phyloP scores from a whole-genome alignment of 2,888 invertebrate genomes.

The Eumerus sabulonum region DNA sequence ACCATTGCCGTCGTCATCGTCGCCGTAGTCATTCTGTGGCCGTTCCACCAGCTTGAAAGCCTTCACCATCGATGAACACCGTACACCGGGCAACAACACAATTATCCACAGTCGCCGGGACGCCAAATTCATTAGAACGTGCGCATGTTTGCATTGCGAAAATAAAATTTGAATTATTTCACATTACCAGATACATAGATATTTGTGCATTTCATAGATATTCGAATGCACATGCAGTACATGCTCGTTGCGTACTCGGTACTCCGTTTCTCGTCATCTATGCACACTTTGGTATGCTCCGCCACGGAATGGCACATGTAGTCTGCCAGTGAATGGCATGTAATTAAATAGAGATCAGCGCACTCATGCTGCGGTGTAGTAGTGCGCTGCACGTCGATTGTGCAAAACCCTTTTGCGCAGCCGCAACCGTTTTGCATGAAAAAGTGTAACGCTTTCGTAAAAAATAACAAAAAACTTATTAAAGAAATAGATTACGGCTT shows the following conservation, averaged over 20 bases:
- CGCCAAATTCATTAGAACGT: slow-evolving; percentile 55
- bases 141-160: slow-evolving; percentile 42
- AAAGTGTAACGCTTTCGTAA: slow-evolving; percentile 54
- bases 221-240: slow-evolving; percentile 38
- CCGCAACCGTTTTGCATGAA: slow-evolving; percentile 51
- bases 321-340: no score
- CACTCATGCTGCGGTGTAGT: no score
- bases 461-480: slow-evolving; percentile 41
- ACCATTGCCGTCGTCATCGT: no score
- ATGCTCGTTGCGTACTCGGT: no score
- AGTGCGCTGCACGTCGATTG: slow-evolving; percentile 6
- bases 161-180: slow-evolving; percentile 65
- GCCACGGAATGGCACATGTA: no score
- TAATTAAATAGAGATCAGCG: no score
- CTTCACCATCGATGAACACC: no score
- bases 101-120: slow-evolving; percentile 30
- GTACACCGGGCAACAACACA: slow-evolving; percentile 11
- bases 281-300: no score
- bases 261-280: no score
- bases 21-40: no score
- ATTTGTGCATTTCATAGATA: slow-evolving; percentile 15
- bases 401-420: slow-evolving; percentile 50
- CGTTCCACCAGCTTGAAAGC: no score
- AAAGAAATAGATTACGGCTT: slow-evolving; percentile 29
- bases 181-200: slow-evolving; percentile 27